Evolutionary conservation across 2,888 invertebrate species (phyloP).

Genomic region (Cylloceria caligata): DNA sequence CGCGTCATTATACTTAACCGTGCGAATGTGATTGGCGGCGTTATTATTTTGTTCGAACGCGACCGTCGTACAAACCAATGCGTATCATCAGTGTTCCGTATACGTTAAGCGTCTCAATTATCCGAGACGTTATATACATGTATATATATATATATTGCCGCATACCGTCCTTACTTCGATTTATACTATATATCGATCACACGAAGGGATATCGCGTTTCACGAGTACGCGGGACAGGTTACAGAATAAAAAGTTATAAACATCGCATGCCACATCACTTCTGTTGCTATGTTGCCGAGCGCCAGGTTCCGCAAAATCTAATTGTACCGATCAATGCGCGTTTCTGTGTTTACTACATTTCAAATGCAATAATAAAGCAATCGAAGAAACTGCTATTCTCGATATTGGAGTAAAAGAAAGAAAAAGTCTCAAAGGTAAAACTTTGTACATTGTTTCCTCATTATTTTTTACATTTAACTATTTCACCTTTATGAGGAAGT

Average conservation of each 20-base stretch:
- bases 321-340: neutral
- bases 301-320: constrained; percentile 1
- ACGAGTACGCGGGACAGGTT: constrained; percentile 10
- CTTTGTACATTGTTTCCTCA: too few relatives aligned
- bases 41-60: constrained; percentile 28
- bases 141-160: neutral
- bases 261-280: neutral
- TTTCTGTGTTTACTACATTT: neutral
- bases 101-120: constrained; percentile 52
- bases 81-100: constrained; percentile 32
- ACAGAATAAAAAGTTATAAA: constrained; percentile 18
- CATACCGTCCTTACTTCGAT: constrained; percentile 11
- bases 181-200: constrained; percentile 2
- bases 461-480: too few relatives aligned
- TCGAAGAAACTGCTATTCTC: neutral
- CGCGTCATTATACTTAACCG: neutral
- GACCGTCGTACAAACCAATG: constrained; percentile 39
- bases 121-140: too few relatives aligned
- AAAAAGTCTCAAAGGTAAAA: too few relatives aligned
- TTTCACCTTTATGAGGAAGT: too few relatives aligned
- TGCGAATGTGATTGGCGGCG: constrained; percentile 18
- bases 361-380: constrained; percentile 8
- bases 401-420: neutral
- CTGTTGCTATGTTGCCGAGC: neutral
- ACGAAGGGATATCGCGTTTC: constrained; percentile 54